phyloP scores from a whole-genome alignment of 64 coral and sea anemone genomes.

The Stichodactyla helianthus region DNA sequence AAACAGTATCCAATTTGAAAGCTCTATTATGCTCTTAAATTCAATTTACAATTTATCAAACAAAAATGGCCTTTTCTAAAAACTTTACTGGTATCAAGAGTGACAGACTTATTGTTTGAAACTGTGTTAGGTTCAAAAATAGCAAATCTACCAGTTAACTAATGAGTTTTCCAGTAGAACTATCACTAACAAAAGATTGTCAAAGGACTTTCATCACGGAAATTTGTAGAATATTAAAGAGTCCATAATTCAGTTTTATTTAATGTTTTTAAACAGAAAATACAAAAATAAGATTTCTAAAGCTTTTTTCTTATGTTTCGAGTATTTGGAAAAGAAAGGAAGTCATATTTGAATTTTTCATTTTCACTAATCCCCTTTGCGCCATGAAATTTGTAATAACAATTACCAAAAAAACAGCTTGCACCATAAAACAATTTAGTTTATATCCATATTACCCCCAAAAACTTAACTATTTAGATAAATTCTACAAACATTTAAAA shows the following conservation, averaged over 20 bases:
- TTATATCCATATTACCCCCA: not conserved
- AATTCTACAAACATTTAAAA: not conserved
- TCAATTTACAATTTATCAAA: not conserved
- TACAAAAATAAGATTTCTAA: not conserved
- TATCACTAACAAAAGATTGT: constrained; percentile 1
- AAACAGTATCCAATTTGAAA: not conserved
- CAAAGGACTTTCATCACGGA: not conserved
- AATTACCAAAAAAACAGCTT: constrained; percentile 13
- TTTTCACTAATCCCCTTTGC: not conserved
- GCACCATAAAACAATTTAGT: not conserved
- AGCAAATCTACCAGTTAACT: not conserved
- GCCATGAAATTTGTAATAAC: not conserved
- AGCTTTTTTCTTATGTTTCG: not conserved
- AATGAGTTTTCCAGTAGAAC: not conserved
- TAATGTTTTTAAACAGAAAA: not conserved
- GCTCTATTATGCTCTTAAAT: not conserved
- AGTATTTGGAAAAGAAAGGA: not conserved
- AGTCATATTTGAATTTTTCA: not conserved
- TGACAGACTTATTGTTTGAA: not conserved
- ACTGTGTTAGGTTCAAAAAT: not conserved
- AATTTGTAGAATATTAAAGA: not conserved
- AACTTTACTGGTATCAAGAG: not conserved
- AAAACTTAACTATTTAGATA: not conserved
- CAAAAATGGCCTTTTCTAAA: not conserved
- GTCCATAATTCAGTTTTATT: not conserved